Conservation (phyloP, 37 sponge, comb jelly and placozoan genomes). For the Lycopodina hypogea region DNA sequence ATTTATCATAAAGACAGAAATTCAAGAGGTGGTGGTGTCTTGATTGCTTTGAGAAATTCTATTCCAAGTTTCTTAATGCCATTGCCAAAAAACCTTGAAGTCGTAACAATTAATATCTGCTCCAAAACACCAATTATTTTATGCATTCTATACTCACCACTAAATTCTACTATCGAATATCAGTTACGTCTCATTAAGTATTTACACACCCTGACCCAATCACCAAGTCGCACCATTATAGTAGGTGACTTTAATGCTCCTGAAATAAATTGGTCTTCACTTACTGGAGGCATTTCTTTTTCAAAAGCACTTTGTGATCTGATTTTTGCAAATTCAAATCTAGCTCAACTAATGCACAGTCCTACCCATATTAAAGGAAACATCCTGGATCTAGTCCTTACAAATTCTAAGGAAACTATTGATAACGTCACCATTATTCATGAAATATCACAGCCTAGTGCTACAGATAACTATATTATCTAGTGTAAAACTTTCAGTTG, state of each 20-base stretch:
- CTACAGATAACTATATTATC: too few species aligned
- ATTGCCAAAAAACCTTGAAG: not conserved
- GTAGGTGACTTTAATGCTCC: conserved; percentile 3
- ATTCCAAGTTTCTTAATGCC: not conserved
- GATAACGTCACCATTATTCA: too few species aligned
- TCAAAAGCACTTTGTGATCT: not conserved
- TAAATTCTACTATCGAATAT: not conserved
- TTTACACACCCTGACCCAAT: not conserved
- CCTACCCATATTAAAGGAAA: not conserved
- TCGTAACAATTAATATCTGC: not conserved
- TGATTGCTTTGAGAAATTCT: conserved; percentile 8
- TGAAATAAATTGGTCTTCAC: not conserved
- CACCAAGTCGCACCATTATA: not conserved
- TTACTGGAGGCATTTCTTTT: not conserved
- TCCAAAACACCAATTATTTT: not conserved
- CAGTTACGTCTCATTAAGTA: not conserved
- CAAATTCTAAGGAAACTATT: too few species aligned
- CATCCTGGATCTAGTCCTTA: not conserved
- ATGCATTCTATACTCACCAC: not conserved
- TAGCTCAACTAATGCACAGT: not conserved
- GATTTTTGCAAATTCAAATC: not conserved
- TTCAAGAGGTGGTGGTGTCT: not conserved
- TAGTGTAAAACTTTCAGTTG: too few species aligned
- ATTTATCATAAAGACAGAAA: conserved; percentile 9
- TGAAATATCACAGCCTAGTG: too few species aligned